Evolutionary conservation across 2,113 vertebrate genomes (phyloP), one percentile per base, ranked within the genome.

Genomic region (Raja brachyura): DNA sequence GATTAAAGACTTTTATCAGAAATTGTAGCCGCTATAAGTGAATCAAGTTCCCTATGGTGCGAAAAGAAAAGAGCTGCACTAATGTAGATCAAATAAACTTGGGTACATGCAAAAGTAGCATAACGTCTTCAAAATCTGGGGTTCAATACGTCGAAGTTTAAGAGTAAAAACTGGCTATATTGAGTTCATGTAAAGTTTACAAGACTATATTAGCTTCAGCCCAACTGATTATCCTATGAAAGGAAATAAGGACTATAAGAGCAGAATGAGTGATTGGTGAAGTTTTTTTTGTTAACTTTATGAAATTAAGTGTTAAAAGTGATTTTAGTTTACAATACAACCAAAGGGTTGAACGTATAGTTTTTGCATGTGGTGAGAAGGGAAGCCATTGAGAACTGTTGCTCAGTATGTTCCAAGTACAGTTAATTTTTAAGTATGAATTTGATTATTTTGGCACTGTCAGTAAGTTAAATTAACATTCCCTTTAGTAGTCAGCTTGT

Each of bases 361-460:
- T 92, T 92, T 73, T 70, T 66, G 73, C 22, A 54, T 74, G 31
- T 54, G 28, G 33, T 73, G 68, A 73, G 28, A 33, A 70, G 10
- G 90, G 48, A 39, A 68, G 66, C 68, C 68, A 28, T 92, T 92
- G 66, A 92, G 68, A 74, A 73, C 90, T 73, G 68, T 92, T 92
- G 90, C 90, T 74, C 90, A 92, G 90, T 74, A 92, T 92, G 90
- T 54, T 70, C 66, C 11, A 39, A 92, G 66, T 74, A 14, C 68
- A 74, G 90, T 70, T 92, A 92, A 92, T 92, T 92, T 73, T 73
- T 73, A 92, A 92, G 90, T 73, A 73, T 48, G 90, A 73, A 92
- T 70, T 92, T 92, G 90, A 92, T 92, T 92, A 92, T 92, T 92
- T 92, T 92, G 90, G 90, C 90, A 74, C 68, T 66, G 68, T 73